Evolutionary conservation across 2,113 vertebrate species (phyloP), one percentile per base, ranked within the genome.

Genomic region (Cyanoderma ruficeps): DNA sequence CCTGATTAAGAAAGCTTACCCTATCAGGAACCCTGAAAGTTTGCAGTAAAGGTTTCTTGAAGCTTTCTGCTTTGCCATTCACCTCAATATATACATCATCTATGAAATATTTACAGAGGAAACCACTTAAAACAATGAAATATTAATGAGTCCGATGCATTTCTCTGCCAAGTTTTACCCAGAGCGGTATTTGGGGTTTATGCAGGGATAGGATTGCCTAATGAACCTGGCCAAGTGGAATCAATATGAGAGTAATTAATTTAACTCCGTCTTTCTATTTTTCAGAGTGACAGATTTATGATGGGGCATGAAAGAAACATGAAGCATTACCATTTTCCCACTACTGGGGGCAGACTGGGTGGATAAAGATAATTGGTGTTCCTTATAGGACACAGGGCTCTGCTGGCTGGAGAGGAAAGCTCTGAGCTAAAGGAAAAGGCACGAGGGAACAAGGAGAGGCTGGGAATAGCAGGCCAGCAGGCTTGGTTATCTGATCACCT

Each of bases 81-180:
- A 22, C 78, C 63, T 70, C 35, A 28, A 70, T 63, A 69, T 55
- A 80, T 59, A 47, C 77, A 78, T 75, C 50, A 91, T 20, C 72
- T 67, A 79, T 94, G 82, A 92, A 94, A 94, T 75, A 94, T 94
- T 90, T 87, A 89, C 80, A 71, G 53, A 94, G 61, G 56, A 91
- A 93, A 79, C 37, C 69, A 94, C 87, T 94, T 93, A 82, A 79
- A 93, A 92, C 83, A 92, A 94, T 95, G 80, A 97, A 95, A 93
- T 93, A 94, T 78, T 70, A 87, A 97, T 84, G 80, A 96, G 77
- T 33, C n/a, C 4, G 1, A n/a, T 17, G 52, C 65, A 33, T 72
- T 94, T 91, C 89, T 56, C 77, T 87, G 80, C 89, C 84, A 89
- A 65, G 71, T 77, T 74, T 81, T 78, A 78, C 52, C 87, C 81